A percentile compares a stretch with the other conserved stretches of the same genome.
Evolutionary conservation across 2,113 vertebrate genomes (phyloP).

Genomic region (Steatornis caripensis): DNA sequence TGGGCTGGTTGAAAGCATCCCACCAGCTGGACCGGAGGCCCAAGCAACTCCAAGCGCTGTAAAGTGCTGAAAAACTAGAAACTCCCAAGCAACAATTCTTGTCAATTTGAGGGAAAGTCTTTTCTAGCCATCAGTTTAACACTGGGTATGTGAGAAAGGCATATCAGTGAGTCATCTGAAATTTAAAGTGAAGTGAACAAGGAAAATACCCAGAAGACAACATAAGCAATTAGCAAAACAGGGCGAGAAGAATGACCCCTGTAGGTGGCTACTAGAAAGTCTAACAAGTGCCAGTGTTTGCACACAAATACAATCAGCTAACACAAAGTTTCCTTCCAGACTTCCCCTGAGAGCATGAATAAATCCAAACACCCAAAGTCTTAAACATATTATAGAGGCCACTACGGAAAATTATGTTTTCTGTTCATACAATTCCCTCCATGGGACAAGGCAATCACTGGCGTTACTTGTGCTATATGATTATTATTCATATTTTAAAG

Average conservation of each 20-base stretch:
- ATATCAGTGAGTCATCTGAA: not conserved
- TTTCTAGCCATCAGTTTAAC: not conserved
- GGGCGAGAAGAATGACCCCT: not conserved
- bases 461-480: not conserved
- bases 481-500: not conserved
- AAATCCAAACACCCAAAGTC: not conserved
- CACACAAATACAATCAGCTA: not conserved
- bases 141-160: rapidly evolving
- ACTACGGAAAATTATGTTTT: not conserved
- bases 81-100: not conserved
- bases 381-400: not conserved
- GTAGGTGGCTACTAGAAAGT: not conserved
- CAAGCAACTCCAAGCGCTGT: not conserved
- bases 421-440: not conserved
- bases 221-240: not conserved
- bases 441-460: not conserved
- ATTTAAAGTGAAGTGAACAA: not conserved
- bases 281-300: not conserved
- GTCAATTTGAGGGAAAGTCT: not conserved
- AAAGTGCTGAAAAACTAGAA: not conserved
- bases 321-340: not conserved
- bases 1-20: not conserved
- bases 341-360: not conserved
- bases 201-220: not conserved
- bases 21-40: not conserved